Evolutionary conservation across 1,140 invertebrate genomes (phyloP), one percentile per base, ranked within the genome.

Genomic region (Tribolium castaneum): DNA sequence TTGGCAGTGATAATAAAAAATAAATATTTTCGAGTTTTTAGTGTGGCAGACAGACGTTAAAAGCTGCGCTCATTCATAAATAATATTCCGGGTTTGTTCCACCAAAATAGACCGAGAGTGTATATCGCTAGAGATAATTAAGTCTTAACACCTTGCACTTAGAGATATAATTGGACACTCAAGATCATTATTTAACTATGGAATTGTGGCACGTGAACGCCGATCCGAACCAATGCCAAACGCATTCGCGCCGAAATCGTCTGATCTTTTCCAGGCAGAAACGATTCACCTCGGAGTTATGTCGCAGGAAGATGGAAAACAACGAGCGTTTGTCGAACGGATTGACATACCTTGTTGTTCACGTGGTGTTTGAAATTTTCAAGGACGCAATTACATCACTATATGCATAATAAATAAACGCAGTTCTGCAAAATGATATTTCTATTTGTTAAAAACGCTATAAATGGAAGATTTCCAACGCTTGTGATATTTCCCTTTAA

Each of bases 131-230:
- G 59, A 35, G 59, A 66, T 66, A 66, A 66, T 66, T 66, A 66
- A 66, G 59, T 66, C 5, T 35, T 66, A 66, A 66, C 59, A 66
- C 59, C 59, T 66, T 66, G 59, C 59, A 66, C 59, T 66, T 14
- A 35, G n/a, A 45, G 59, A 35, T 66, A 66, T 66, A 66, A 66
- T 66, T 66, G 59, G 59, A 66, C 34, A 14, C 59, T 35, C 25
- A 66, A 34, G 59, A 66, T 35, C 59, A 35, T 66, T 66, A 66
- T 14, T 66, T 30, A 39, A 7, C 59, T 34, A 66, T 66, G 59
- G 59, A 35, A 35, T 35, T 34, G 10, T 34, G 30, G 39, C 39
- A 39, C 16, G 30, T 22, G 22, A 59, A 25, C 54, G 51, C 13
- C 14, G 16, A 30, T 25, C 5, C 22, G 22, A 25, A 30, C 6